Percentiles rank a stretch among this genome's conserved stretches.
phyloP scores from a whole-genome alignment of 2,113 vertebrate species.

The Nesospiza acunhae region DNA sequence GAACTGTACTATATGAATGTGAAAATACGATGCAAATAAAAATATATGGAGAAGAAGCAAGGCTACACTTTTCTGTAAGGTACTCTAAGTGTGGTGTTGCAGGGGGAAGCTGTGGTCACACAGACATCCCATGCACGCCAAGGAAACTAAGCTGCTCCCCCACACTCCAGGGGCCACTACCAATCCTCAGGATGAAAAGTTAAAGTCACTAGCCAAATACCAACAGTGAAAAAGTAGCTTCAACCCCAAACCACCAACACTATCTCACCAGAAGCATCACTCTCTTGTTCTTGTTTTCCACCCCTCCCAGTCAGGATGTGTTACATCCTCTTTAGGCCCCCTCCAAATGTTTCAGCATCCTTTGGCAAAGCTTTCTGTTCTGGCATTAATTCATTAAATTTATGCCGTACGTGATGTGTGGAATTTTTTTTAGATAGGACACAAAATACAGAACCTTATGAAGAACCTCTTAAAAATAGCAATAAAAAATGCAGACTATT shows the following conservation, averaged over 20 bases:
- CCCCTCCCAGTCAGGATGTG: not conserved
- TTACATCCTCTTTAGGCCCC: not conserved
- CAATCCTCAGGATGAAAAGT: not conserved
- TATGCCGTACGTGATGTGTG: not conserved
- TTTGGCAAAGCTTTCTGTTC: not conserved
- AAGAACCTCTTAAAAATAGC: not conserved
- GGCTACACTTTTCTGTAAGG: not conserved
- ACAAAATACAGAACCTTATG: not conserved
- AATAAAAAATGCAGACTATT: not conserved
- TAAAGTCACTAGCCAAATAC: not conserved
- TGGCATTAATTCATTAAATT: not conserved
- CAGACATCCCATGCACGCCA: not conserved
- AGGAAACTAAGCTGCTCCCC: not conserved
- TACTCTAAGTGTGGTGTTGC: not conserved
- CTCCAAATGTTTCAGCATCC: not conserved
- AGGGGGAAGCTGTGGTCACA: not conserved
- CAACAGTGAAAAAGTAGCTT: not conserved
- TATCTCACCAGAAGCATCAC: not conserved
- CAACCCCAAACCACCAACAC: not conserved
- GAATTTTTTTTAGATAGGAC: not conserved
- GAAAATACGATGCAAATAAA: not conserved
- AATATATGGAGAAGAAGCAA: not conserved
- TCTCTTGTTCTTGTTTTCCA: not conserved
- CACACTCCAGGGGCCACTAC: not conserved
- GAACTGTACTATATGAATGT: not conserved